A percentile compares a stretch with the other conserved stretches of the same genome.
Conservation (phyloP, 2,888 invertebrate genomes). For the Formica aserva region DNA sequence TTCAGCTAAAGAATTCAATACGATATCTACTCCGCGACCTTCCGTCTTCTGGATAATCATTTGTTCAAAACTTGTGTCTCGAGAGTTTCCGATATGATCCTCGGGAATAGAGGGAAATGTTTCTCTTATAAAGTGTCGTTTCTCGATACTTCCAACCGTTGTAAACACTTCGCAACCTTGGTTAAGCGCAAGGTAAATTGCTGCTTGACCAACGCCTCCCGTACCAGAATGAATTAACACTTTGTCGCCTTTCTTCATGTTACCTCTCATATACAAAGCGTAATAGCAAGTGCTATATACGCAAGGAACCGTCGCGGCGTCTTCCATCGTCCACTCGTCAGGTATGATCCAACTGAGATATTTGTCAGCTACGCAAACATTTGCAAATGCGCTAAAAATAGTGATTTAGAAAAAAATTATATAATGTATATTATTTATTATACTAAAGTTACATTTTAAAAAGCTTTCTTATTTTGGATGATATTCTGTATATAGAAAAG, state of each 20-base stretch:
- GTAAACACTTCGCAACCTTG: conserved; percentile 88
- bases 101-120: conserved; percentile 88
- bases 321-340: not conserved
- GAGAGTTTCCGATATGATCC: conserved; percentile 93
- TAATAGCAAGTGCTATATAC: conserved; percentile 89
- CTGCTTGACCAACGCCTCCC: conserved; percentile 90
- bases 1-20: conserved; percentile 96
- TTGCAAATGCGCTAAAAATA: not conserved
- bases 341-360: not conserved
- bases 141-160: conserved; percentile 88
- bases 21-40: conserved; percentile 95
- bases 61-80: conserved; percentile 94
- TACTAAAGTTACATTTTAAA: not conserved
- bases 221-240: conserved; percentile 86
- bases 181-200: conserved; percentile 88
- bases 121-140: conserved; percentile 87
- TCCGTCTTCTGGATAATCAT: conserved; percentile 93
- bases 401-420: not conserved
- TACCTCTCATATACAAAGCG: conserved; percentile 87
- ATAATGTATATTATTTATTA: not conserved
- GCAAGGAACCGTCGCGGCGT: conserved; percentile 88
- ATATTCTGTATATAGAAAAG: not conserved
- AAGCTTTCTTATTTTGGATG: no score
- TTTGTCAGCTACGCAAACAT: not conserved
- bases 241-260: conserved; percentile 86